Evolutionary conservation across 2,888 invertebrate species (phyloP).

Genomic region (Rhagium mordax): DNA sequence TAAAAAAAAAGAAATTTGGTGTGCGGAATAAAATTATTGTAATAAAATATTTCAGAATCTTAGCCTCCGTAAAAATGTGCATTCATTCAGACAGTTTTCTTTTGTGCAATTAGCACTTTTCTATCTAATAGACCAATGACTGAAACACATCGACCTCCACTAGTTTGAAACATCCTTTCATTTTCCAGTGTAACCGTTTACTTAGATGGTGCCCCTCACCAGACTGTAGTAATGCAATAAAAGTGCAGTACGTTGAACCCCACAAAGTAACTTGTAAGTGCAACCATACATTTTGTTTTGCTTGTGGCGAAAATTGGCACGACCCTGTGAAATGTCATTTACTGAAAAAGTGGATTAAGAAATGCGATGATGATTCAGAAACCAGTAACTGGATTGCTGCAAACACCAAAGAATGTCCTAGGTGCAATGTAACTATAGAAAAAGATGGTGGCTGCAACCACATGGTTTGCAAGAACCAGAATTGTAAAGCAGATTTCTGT

Average conservation of each 20-base stretch:
- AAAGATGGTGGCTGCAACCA: constrained; percentile 99
- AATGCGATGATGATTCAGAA: constrained; percentile 99
- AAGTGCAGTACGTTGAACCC: constrained; percentile 91
- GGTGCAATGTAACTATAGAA: constrained; percentile 97
- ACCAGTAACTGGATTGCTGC: constrained; percentile 99
- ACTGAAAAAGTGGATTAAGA: constrained; percentile 97
- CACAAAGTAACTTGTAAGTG: constrained; percentile 95
- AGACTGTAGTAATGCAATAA: constrained; percentile 96
- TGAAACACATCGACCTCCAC: no score
- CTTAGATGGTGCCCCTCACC: constrained; percentile 98
- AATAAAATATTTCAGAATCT: no score
- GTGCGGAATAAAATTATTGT: no score
- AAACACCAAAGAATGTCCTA: constrained; percentile 99
- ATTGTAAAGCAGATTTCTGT: constrained; percentile 98
- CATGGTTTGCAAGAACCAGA: constrained; percentile 98
- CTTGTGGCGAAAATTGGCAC: constrained; percentile 98
- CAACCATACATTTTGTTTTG: constrained; percentile 94
- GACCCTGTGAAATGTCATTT: constrained; percentile 97
- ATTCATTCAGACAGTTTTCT: no score
- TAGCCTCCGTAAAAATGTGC: no score
- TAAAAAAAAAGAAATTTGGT: no score
- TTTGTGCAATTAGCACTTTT: no score
- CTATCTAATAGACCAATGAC: no score
- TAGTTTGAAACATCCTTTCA: no score
- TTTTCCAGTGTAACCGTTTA: constrained; percentile 89